Evolutionary conservation across 2,797 vertebrate genomes (phyloP), one percentile per base, ranked within the genome.

Genomic region (Psittacula echo): DNA sequence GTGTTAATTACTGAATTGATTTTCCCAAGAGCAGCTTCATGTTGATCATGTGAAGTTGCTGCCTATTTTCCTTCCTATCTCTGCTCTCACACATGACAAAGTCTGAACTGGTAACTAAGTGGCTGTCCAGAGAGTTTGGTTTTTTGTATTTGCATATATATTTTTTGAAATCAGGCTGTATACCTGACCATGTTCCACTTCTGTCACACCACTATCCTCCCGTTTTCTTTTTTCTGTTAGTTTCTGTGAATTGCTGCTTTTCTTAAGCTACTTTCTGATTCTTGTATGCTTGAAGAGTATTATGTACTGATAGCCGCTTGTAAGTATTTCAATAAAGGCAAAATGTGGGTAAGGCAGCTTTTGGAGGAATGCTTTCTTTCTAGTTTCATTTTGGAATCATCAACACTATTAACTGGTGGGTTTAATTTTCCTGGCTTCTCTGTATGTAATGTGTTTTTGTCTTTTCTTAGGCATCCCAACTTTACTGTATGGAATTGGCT

Each of bases 401-500:
- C 48, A 15, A 12, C 7, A 1, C 30, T 16, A 1, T 37, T 21
- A 13, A 11, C 19, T 10, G 42, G 51, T 5, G 19, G 32, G 8
- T 64, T 51, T 67, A 21, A 5, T 95, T 79, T 48, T 71, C 41
- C 34, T 50, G 70, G 34, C 72, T 87, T 41, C 39, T 27, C 39
- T 48, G 70, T 83, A 18, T 61, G 50, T 96, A 83, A 97, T 3
- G 5, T 89, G 48, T 90, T 90, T 79, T 81, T 96, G 2, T 98
- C 75, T 98, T 93, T 83, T 97, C 97, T 67, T 96, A 99, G 99
- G 99, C 93, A 98, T 99, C 95, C 99, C 99, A 62, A 99, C 99
- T 73, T 98, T 99, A 82, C 98, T 99, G 7, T 99, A 99, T 93
- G 99, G 99, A 89, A 93, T 99, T 45, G 99, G 99, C 64, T 99